These are phyloP conservation scores for Tetraneura akinire DNA, from an alignment of 1,140 invertebrate genomes.

Conservation along the genomic window DNA sequence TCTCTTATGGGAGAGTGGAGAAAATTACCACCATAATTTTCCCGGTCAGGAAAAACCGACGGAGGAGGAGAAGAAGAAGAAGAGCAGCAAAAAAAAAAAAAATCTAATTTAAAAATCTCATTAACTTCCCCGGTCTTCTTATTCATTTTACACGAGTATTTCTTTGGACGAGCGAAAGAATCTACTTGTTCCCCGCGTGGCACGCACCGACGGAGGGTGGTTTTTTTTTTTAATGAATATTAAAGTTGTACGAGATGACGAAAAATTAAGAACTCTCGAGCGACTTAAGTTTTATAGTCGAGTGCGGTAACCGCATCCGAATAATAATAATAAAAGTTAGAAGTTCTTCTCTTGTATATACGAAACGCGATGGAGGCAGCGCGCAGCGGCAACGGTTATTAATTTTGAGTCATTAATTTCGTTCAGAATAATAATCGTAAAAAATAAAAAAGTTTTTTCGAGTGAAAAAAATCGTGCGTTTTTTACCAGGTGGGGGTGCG, in stretches of 20 bases:
- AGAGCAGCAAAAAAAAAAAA: conserved; percentile 7
- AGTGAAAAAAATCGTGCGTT: conserved; percentile 5
- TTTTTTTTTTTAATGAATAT: conserved; percentile 47
- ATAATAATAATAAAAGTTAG: conserved; percentile 50
- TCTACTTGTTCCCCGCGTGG: too few species aligned
- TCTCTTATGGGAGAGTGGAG: background rate
- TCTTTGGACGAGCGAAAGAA: background rate
- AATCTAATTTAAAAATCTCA: conserved; percentile 52
- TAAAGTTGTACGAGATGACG: conserved; percentile 49
- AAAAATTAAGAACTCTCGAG: conserved; percentile 50
- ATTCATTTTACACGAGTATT: conserved; percentile 49
- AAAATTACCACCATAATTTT: conserved; percentile 51
- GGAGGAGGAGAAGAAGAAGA: background rate
- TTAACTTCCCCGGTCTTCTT: conserved; percentile 41
- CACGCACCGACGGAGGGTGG: too few species aligned
- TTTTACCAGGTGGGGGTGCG: background rate
- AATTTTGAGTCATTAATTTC: conserved; percentile 51
- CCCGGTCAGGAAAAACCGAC: conserved; percentile 17
- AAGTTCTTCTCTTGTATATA: conserved; percentile 24
- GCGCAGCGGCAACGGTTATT: conserved; percentile 34
- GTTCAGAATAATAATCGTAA: conserved; percentile 47
- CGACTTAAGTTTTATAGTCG: conserved; percentile 45
- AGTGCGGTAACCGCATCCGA: conserved; percentile 43
- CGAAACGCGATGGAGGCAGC: too few species aligned
- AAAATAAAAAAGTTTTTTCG: conserved; percentile 30